These are phyloP conservation scores for Asarcornis scutulata DNA, from an alignment of 2,113 vertebrate species.

Conservation along the genomic window DNA sequence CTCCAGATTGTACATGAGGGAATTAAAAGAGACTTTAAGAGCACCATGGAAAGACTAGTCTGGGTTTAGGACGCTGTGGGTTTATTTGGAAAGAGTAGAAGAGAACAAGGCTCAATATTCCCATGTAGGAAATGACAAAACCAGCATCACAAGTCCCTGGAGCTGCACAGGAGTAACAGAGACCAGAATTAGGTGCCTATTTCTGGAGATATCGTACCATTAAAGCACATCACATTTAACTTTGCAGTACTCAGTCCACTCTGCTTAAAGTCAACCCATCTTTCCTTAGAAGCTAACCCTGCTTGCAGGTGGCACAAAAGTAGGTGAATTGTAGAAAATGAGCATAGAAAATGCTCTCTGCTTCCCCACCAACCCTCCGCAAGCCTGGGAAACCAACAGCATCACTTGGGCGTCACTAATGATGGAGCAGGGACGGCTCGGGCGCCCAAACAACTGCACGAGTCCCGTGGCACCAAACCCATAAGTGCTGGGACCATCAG, in stretches of 20 bases:
- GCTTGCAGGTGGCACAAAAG: background rate
- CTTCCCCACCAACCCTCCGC: background rate
- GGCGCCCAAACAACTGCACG: background rate
- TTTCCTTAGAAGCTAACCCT: background rate
- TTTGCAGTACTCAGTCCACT: background rate
- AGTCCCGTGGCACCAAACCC: background rate
- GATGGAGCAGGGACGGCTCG: background rate
- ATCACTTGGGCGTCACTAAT: background rate
- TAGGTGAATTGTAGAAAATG: background rate
- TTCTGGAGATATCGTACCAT: background rate
- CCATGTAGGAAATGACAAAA: background rate
- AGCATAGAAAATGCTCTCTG: background rate
- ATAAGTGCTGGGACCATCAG: background rate
- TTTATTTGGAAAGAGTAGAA: background rate
- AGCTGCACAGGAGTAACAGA: rapidly evolving
- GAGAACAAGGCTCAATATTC: background rate
- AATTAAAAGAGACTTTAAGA: background rate
- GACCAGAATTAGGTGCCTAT: background rate
- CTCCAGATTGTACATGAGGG: background rate
- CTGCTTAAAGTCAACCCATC: background rate
- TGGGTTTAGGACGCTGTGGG: background rate
- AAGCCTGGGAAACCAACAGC: background rate
- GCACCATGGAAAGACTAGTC: background rate
- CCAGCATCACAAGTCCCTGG: background rate
- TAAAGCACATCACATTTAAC: background rate